Evolutionary conservation across 2,888 invertebrate genomes (phyloP), one percentile per base, ranked within the genome.

Genomic region (Temnothorax unifasciatus): DNA sequence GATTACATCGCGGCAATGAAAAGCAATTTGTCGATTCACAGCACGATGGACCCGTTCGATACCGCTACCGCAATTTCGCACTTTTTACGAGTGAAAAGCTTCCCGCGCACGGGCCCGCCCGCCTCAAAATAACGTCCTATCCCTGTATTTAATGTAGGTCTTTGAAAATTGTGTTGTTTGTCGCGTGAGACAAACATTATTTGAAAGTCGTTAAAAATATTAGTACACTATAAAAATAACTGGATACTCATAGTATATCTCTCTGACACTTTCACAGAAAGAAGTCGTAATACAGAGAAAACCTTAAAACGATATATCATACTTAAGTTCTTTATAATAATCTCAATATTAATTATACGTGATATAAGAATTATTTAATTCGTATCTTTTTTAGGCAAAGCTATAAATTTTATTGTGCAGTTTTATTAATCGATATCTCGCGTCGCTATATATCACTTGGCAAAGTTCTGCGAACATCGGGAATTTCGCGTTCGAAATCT

Each of bases 1-100:
- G 92, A 93, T 92, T 93, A 92, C 91, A 91, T 92, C 87, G 89
- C 89, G 87, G 89, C 90, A 90, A 88, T 92, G 89, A 91, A 92
- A 92, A 91, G 91, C 87, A 88, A 91, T 92, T 91, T 92, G 90
- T 91, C 91, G 88, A 91, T 91, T 91, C 91, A 88, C 88, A 87
- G 90, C 89, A 89, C 90, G 91, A 90, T 89, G 90, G 91, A 86
- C 86, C 87, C 85, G 84, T 90, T 90, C 90, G 90, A 90, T 90
- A 90, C 83, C 84, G 84, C 69, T 82, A 84, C 85, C 74, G 88
- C 89, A 90, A 90, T 90, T 90, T 90, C 85, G 85, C 84, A 89
- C 87, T 90, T 88, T 88, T 89, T 87, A 89, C 86, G 77, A 85
- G 69, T 88, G 89, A 90, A 90, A 90, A 86, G 85, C 87, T 82